These are phyloP conservation scores for Bolborhynchus lineola DNA, from an alignment of 2,113 vertebrate species.

Conservation along the genomic window DNA sequence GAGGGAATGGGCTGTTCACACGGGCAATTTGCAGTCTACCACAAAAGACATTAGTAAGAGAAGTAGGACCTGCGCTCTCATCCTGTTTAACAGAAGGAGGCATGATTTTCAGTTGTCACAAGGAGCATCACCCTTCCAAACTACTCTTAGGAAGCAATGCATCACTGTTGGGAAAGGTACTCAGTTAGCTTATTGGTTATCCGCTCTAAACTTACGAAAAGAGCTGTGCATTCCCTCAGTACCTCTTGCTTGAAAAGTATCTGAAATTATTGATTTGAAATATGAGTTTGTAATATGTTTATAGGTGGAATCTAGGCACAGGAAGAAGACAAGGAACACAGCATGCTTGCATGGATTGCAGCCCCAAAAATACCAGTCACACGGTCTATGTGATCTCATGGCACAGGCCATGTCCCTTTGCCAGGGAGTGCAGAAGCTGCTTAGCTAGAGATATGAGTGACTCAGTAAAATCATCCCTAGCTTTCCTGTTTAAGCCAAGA, in stretches of 20 bases:
- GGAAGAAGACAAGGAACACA: neutral
- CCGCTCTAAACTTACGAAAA: neutral
- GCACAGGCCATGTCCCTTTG: neutral
- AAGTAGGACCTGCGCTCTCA: neutral
- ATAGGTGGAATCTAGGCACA: neutral
- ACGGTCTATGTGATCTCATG: neutral
- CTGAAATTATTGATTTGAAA: neutral
- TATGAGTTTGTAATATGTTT: neutral
- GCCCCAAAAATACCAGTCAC: neutral
- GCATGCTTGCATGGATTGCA: neutral
- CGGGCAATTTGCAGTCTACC: neutral
- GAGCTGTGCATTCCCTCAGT: neutral
- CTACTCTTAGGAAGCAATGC: neutral
- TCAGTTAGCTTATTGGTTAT: neutral
- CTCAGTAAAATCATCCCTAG: neutral
- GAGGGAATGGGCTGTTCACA: neutral
- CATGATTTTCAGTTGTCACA: neutral
- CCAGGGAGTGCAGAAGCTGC: neutral
- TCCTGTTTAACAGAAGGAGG: neutral
- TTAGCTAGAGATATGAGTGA: neutral
- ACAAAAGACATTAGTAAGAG: neutral
- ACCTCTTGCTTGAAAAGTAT: neutral
- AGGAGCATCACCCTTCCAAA: neutral
- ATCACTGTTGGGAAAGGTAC: neutral
- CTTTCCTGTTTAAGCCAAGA: constrained; percentile 43